phyloP scores from a whole-genome alignment of 2,797 vertebrate species.

The Enteromius afrohamiltoni region DNA sequence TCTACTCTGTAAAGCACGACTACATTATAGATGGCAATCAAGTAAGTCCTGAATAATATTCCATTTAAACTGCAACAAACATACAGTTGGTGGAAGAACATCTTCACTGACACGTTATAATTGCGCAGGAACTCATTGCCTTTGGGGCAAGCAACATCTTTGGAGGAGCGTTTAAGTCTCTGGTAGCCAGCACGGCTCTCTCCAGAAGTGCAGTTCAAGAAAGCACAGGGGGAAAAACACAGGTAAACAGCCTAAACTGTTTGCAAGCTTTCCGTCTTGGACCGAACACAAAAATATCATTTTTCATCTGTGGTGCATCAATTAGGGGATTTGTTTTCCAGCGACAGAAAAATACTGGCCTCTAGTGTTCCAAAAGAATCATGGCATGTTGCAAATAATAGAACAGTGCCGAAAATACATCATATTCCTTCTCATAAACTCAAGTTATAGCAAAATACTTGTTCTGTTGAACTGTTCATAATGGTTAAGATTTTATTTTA shows the following conservation, averaged over 20 bases:
- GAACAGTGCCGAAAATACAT: neutral
- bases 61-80: neutral
- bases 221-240: slow-evolving; percentile 97
- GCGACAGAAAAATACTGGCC: slow-evolving; percentile 34
- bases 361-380: slow-evolving; percentile 39
- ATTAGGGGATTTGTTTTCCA: slow-evolving; percentile 2
- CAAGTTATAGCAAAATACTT: neutral
- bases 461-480: neutral
- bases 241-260: slow-evolving; percentile 76
- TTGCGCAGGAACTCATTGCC: slow-evolving; percentile 88
- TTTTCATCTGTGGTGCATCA: neutral
- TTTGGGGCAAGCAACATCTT: slow-evolving; percentile 94
- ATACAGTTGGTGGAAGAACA: neutral
- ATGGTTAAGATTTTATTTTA: neutral
- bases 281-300: neutral
- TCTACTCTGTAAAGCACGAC: slow-evolving; percentile 93
- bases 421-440: neutral
- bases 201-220: slow-evolving; percentile 94
- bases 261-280: slow-evolving; percentile 8
- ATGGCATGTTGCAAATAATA: neutral
- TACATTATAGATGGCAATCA: slow-evolving; percentile 91
- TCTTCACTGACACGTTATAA: neutral
- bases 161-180: slow-evolving; percentile 86
- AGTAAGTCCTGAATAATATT: slow-evolving; percentile 69
- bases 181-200: slow-evolving; percentile 90